A percentile compares a stretch with the other conserved stretches of the same genome.
Evolutionary conservation across 2,113 vertebrate species (phyloP).

Genomic region (Lipotes vexillifer): DNA sequence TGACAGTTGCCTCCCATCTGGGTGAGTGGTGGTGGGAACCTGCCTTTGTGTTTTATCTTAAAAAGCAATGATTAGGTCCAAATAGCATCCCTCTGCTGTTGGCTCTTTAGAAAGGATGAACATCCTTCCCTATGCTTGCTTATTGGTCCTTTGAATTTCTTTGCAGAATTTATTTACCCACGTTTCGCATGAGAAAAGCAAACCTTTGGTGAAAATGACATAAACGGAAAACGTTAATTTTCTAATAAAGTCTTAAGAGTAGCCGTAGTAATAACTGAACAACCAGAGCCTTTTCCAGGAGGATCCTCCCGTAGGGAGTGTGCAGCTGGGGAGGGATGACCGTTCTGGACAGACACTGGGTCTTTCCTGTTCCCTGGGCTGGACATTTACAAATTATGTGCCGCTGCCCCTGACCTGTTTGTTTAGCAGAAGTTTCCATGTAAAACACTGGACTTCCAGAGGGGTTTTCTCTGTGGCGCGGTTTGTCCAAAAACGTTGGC

Average conservation of each 20-base stretch:
- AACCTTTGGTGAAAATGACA: neutral
- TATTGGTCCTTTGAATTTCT: neutral
- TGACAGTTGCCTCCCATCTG: neutral
- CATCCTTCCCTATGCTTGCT: neutral
- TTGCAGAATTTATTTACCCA: neutral
- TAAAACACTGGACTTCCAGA: neutral
- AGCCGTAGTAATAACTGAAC: neutral
- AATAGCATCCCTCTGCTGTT: neutral
- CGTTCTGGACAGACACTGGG: fast-evolving
- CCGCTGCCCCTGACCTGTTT: neutral
- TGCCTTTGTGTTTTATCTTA: neutral
- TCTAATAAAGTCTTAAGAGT: neutral
- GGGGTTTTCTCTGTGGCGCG: neutral
- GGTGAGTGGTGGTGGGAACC: neutral
- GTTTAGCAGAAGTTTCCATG: neutral
- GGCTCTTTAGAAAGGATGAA: neutral
- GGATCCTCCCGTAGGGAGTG: fast-evolving
- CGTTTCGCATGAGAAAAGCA: neutral
- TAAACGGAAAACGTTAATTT: neutral
- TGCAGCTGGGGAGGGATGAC: neutral
- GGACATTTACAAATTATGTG: neutral
- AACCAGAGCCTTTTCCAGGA: neutral
- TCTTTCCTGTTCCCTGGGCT: neutral
- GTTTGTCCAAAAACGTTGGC: neutral
- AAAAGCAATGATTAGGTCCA: neutral